Evolutionary conservation across 2,888 invertebrate genomes (phyloP).

Genomic region (Acanthosepion lycidas): DNA sequence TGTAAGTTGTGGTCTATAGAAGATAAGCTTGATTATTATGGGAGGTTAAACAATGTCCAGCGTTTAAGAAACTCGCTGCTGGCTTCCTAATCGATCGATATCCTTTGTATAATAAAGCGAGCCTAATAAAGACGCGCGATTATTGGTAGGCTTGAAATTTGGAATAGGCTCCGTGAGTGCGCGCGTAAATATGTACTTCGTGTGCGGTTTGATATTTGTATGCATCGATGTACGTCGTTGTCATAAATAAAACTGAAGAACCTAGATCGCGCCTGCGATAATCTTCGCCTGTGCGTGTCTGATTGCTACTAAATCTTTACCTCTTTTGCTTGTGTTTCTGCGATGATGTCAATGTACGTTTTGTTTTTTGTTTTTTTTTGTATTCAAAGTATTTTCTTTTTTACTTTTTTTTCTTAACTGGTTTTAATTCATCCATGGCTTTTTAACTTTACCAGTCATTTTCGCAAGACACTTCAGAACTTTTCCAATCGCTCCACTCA

Average conservation of each 20-base stretch:
- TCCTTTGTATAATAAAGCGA: neutral
- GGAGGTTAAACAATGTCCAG: neutral
- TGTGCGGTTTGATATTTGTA: constrained; percentile 10
- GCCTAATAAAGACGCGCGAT: neutral
- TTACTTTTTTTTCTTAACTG: too few species aligned
- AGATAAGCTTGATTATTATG: constrained; percentile 6
- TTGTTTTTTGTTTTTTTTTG: too few species aligned
- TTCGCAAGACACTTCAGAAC: too few species aligned
- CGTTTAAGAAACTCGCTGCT: neutral
- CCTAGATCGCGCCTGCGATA: neutral
- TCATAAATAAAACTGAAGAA: constrained; percentile 33
- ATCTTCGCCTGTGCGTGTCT: neutral
- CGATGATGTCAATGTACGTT: neutral
- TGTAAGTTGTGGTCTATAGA: neutral
- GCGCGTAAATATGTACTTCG: constrained; percentile 4
- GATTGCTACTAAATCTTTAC: neutral
- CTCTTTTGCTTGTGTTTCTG: neutral
- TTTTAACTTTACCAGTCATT: too few species aligned
- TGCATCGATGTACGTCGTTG: neutral
- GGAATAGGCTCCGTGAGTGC: neutral
- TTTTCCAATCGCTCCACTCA: too few species aligned
- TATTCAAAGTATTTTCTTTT: too few species aligned
- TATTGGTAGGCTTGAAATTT: neutral
- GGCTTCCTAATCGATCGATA: neutral
- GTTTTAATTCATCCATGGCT: too few species aligned